Conservation (phyloP, 2,113 vertebrate species). For the Microcebus tavaratra region DNA sequence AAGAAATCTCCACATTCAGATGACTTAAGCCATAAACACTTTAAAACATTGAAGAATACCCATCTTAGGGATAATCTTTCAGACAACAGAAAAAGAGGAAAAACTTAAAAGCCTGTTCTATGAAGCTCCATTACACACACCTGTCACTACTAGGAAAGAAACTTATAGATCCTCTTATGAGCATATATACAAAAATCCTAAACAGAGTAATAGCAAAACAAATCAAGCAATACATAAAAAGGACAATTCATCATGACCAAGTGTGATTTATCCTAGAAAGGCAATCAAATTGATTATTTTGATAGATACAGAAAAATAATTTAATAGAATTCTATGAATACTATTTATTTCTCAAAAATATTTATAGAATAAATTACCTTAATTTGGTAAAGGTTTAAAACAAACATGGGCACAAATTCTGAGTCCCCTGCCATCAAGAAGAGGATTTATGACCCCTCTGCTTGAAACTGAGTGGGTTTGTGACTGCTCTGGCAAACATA, state of each 20-base stretch:
- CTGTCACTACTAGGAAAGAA: neutral
- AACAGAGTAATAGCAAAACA: neutral
- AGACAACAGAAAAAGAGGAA: neutral
- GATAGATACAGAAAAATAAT: neutral
- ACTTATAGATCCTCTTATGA: neutral
- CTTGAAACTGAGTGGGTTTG: neutral
- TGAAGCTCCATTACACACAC: neutral
- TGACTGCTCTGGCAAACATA: neutral
- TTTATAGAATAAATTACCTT: neutral
- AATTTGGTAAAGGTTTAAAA: neutral
- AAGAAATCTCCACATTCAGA: neutral
- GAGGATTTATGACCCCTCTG: neutral
- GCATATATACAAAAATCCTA: neutral
- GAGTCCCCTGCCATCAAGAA: neutral
- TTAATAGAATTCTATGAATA: neutral
- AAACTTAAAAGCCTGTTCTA: neutral
- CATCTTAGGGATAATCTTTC: slow-evolving; percentile 11
- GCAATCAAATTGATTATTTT: neutral
- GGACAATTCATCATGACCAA: neutral
- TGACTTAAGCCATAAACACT: neutral
- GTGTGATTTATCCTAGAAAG: neutral
- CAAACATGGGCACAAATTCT: neutral
- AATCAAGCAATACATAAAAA: neutral
- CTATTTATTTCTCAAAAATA: slow-evolving; percentile 4
- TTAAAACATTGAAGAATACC: slow-evolving; percentile 1